phyloP scores from a whole-genome alignment of 2,888 invertebrate genomes.

The Schizotus pectinicornis region DNA sequence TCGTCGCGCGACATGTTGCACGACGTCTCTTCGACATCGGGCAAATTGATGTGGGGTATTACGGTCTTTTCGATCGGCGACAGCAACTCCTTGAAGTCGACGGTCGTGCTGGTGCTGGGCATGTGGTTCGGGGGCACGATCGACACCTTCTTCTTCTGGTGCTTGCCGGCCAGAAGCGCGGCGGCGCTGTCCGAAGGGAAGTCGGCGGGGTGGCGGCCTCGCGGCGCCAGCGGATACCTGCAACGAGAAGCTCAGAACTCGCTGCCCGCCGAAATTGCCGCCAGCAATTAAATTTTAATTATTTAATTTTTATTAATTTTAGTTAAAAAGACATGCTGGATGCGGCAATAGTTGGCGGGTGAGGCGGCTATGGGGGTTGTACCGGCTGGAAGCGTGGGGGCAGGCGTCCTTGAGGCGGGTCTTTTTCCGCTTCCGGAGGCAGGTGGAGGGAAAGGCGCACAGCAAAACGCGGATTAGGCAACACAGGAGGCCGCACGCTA shows the following conservation, averaged over 20 bases:
- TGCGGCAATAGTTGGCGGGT: no score
- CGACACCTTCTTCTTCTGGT: constrained; percentile 59
- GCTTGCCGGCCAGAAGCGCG: constrained; percentile 42
- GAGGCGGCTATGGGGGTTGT: not conserved
- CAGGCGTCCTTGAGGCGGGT: constrained; percentile 61
- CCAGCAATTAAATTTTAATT: no score
- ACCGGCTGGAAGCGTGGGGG: constrained; percentile 55
- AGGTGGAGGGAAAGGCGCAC: constrained; percentile 83
- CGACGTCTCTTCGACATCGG: constrained; percentile 44
- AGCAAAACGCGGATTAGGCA: constrained; percentile 83
- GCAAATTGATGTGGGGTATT: constrained; percentile 47
- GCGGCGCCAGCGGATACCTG: constrained; percentile 61
- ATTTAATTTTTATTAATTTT: no score
- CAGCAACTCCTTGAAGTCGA: constrained; percentile 50
- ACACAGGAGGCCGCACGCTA: constrained; percentile 78
- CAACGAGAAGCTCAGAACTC: not conserved
- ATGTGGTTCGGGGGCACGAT: constrained; percentile 56
- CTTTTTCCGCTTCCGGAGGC: constrained; percentile 72
- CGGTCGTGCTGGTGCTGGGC: constrained; percentile 54
- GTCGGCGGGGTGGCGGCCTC: constrained; percentile 51
- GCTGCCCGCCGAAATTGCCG: no score
- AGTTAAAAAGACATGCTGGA: no score
- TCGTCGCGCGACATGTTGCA: constrained; percentile 49
- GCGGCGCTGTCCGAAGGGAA: constrained; percentile 49
- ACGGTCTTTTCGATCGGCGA: constrained; percentile 37